Conservation (phyloP, 2,888 invertebrate genomes). For the Agelastica alni region DNA sequence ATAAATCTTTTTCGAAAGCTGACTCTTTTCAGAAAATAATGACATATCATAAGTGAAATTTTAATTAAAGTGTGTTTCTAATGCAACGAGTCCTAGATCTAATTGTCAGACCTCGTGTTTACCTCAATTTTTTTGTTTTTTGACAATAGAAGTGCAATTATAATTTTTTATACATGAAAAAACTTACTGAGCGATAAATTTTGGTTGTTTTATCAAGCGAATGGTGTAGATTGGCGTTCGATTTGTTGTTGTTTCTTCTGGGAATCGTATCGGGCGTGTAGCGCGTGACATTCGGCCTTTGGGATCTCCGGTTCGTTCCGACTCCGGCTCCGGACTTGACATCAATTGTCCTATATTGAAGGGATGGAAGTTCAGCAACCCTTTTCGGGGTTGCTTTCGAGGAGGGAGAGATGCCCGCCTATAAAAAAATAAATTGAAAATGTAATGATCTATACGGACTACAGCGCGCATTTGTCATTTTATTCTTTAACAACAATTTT, state of each 20-base stretch:
- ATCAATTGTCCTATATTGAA: slow-evolving; percentile 49
- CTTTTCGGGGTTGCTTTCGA: slow-evolving; percentile 34
- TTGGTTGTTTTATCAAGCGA: slow-evolving; percentile 31
- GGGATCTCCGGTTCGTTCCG: slow-evolving; percentile 36
- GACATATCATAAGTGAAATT: no score
- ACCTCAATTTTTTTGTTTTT: no score
- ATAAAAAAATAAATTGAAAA: slow-evolving; percentile 3
- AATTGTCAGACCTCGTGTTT: no score
- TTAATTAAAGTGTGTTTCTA: no score
- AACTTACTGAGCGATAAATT: slow-evolving; percentile 39
- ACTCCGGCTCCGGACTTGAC: slow-evolving; percentile 43
- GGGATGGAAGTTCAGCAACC: slow-evolving; percentile 49
- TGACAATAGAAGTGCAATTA: no score
- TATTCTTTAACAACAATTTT: no score
- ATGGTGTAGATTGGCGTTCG: slow-evolving; percentile 18
- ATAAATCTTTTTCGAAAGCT: no score
- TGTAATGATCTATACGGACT: no score
- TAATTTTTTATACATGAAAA: slow-evolving; percentile 2
- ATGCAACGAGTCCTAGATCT: no score
- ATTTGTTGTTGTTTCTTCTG: slow-evolving; percentile 29
- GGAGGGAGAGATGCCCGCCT: slow-evolving; percentile 18
- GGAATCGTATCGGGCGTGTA: slow-evolving; percentile 38
- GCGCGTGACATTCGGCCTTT: slow-evolving; percentile 5
- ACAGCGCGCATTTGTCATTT: no score
- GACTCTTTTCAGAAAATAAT: no score